Percentiles rank a stretch among this genome's conserved stretches.
phyloP scores from a whole-genome alignment of 2,113 vertebrate genomes.

The Suncus etruscus region DNA sequence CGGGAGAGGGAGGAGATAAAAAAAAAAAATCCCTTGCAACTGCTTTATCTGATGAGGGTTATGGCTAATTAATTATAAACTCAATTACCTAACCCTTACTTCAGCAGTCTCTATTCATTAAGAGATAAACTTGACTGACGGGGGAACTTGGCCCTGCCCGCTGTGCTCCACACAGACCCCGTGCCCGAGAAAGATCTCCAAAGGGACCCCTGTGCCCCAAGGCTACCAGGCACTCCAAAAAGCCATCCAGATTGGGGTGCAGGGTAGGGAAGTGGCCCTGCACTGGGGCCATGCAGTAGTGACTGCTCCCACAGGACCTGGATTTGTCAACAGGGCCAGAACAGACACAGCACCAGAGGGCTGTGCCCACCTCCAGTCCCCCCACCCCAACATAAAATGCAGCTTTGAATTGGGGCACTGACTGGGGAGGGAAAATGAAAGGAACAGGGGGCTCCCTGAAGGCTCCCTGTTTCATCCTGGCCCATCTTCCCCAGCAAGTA shows the following conservation, averaged over 20 bases:
- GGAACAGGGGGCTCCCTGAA: neutral
- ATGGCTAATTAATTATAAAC: slow-evolving; percentile 99
- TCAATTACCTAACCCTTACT: slow-evolving; percentile 99
- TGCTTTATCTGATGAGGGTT: slow-evolving; percentile 97
- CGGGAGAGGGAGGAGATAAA: slow-evolving; percentile 89
- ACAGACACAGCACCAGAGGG: slow-evolving; percentile 75
- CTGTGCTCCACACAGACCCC: no score
- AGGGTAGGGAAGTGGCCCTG: neutral
- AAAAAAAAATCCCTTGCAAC: slow-evolving; percentile 89
- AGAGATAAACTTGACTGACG: slow-evolving; percentile 92
- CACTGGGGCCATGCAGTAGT: neutral
- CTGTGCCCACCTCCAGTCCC: neutral
- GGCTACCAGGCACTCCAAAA: neutral
- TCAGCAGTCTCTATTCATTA: slow-evolving; percentile 97
- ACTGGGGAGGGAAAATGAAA: slow-evolving; percentile 69
- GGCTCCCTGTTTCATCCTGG: rapidly evolving
- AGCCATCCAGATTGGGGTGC: no score
- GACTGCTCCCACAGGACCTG: neutral
- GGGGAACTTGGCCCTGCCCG: slow-evolving; percentile 84
- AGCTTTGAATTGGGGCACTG: neutral
- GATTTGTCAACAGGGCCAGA: neutral
- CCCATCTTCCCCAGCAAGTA: neutral
- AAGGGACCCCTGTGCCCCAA: no score
- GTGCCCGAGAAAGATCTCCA: no score
- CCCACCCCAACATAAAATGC: slow-evolving; percentile 51